Percentiles rank a stretch among this genome's conserved stretches.
phyloP scores from a whole-genome alignment of 2,113 vertebrate genomes.

The Tursiops truncatus region DNA sequence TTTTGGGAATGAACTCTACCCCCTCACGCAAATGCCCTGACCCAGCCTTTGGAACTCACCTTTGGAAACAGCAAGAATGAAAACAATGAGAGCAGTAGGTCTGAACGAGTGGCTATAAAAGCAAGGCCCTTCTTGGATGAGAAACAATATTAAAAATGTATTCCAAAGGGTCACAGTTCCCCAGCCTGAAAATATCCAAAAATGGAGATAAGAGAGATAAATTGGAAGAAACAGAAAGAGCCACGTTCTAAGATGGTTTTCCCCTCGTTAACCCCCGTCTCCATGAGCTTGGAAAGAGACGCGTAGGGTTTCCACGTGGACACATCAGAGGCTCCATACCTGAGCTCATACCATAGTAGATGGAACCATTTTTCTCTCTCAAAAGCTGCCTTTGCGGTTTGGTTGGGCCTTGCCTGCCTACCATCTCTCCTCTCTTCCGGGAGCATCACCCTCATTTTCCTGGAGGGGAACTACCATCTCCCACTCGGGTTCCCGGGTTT shows the following conservation, averaged over 20 bases:
- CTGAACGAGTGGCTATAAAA: not conserved
- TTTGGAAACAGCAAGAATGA: not conserved
- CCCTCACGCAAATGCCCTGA: not conserved
- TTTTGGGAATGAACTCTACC: not conserved
- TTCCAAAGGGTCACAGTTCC: constrained; percentile 1
- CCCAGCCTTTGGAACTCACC: not conserved
- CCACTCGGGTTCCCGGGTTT: accelerated
- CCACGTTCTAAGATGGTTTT: not conserved
- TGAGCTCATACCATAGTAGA: not conserved
- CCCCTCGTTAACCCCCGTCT: not conserved
- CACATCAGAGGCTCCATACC: not conserved
- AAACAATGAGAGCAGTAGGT: not conserved
- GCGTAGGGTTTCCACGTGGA: not conserved
- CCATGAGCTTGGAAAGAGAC: not conserved
- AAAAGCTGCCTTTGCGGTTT: not conserved
- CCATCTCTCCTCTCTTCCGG: not conserved
- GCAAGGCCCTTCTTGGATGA: not conserved
- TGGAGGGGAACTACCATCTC: not conserved
- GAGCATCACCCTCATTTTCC: not conserved
- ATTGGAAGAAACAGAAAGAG: not conserved
- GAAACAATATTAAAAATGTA: constrained; percentile 20
- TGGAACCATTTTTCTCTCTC: not conserved
- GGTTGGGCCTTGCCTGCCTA: no score
- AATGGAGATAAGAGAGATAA: constrained; percentile 45
- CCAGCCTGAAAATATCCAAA: constrained; percentile 32